Percentiles rank a stretch among this genome's conserved stretches.
phyloP scores from a whole-genome alignment of 2,888 invertebrate genomes.

The Pristionchus fissidentatus region DNA sequence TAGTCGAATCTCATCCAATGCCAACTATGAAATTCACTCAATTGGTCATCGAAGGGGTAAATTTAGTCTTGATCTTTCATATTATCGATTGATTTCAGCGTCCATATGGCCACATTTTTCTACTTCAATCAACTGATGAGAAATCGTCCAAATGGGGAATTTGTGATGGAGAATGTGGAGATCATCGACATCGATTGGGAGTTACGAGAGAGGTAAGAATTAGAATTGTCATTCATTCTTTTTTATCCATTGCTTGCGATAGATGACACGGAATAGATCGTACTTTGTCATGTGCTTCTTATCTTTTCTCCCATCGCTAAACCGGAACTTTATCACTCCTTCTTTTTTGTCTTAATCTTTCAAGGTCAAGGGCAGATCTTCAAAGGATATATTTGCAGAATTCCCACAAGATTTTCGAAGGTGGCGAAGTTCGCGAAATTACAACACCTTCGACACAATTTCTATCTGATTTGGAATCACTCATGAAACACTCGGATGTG shows the following conservation, averaged over 20 bases:
- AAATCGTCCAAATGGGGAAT: slow-evolving; percentile 32
- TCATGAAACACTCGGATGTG: slow-evolving; percentile 23
- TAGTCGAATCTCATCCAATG: background rate
- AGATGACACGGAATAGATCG: background rate
- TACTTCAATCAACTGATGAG: background rate
- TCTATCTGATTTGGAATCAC: background rate
- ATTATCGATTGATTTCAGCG: background rate
- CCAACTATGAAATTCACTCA: slow-evolving; percentile 18
- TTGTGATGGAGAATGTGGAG: slow-evolving; percentile 23
- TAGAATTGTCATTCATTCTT: background rate
- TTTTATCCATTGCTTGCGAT: background rate
- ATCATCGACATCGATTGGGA: background rate
- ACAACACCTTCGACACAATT: background rate
- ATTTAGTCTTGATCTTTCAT: background rate
- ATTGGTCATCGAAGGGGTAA: slow-evolving; percentile 19
- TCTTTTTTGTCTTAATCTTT: slow-evolving; percentile 7
- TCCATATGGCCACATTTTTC: slow-evolving; percentile 24
- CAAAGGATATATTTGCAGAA: slow-evolving; percentile 12
- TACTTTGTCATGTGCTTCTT: background rate
- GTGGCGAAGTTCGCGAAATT: background rate
- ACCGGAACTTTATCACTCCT: background rate
- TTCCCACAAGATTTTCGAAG: slow-evolving; percentile 1
- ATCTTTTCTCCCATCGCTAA: background rate
- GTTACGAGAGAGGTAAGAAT: background rate
- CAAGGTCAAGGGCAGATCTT: background rate